Evolutionary conservation across 2,888 invertebrate species (phyloP), one percentile per base, ranked within the genome.

Genomic region (Ypsolopha scabrella): DNA sequence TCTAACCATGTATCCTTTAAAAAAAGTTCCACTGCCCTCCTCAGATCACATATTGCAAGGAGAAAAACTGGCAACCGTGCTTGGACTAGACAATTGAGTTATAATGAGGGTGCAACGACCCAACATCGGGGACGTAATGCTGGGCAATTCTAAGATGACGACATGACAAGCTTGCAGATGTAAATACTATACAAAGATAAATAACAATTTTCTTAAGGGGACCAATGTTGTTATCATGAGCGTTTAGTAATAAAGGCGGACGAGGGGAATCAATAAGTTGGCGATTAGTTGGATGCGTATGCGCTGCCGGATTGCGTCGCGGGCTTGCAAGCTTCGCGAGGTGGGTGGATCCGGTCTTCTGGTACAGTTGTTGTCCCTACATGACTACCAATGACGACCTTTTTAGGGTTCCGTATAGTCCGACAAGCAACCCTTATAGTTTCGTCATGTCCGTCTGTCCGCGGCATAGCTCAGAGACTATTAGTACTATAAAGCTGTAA

Each of bases 361-460:
- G 80, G 72, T 80, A 81, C 81, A 78, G 81, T 80, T 80, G 82
- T 72, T 61, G 68, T 68, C 80, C 82, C 61, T 81, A 85, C 75
- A 80, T 78, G 81, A 81, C 64, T 67, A 69, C 67, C 67, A 67
- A 63, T 68, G 74, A 69, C 74, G 79, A 71, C 68, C 71, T 79
- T 79, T 77, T 76, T 79, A 68, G n/a, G n/a, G n/a, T n/a, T n/a
- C n/a, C n/a, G n/a, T n/a, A n/a, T n/a, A n/a, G n/a, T n/a, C n/a
- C n/a, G n/a, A n/a, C n/a, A n/a, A n/a, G n/a, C n/a, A n/a, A n/a
- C n/a, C n/a, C n/a, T n/a, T n/a, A n/a, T n/a, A n/a, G n/a, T n/a
- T n/a, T n/a, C n/a, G n/a, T n/a, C n/a, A n/a, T n/a, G n/a, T n/a
- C n/a, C n/a, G n/a, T n/a, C n/a, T n/a, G n/a, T n/a, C n/a, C n/a